Evolutionary conservation across 2,797 vertebrate genomes (phyloP).

Genomic region (Phalloptychus januarius): DNA sequence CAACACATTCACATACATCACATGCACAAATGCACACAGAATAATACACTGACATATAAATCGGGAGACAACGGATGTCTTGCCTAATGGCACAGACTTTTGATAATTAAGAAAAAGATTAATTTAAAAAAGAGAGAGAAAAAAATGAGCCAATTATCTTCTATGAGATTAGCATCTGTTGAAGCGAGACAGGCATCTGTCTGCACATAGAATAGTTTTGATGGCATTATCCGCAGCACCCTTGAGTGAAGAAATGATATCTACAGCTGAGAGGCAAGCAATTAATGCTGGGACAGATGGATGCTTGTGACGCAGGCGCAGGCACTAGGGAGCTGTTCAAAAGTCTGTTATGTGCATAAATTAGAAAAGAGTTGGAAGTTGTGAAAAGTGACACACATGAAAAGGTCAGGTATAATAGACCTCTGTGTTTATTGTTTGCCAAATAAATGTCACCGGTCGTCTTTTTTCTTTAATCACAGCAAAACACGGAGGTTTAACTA

Average conservation of each 20-base stretch:
- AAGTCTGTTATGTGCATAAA: conserved; percentile 1
- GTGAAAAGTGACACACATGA: neutral
- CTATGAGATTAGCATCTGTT: conserved; percentile 31
- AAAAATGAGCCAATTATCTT: conserved; percentile 32
- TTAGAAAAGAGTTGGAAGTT: neutral
- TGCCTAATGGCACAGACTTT: neutral
- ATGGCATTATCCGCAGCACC: conserved; percentile 66
- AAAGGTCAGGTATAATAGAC: conserved; percentile 58
- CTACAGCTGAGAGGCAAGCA: conserved; percentile 47
- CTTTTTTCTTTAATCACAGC: conserved; percentile 24
- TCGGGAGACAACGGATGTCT: neutral
- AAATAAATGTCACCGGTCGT: conserved; percentile 56
- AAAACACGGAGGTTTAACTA: conserved; percentile 38
- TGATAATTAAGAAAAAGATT: conserved; percentile 1
- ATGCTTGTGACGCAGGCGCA: conserved; percentile 40
- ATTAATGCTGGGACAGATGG: conserved; percentile 69
- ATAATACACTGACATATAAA: neutral
- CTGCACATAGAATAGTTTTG: conserved; percentile 49
- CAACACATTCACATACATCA: neutral
- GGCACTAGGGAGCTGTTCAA: conserved; percentile 32
- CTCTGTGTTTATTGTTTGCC: conserved; percentile 52
- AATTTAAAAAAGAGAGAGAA: neutral
- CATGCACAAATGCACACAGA: neutral
- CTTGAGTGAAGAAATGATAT: conserved; percentile 62
- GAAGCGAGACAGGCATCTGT: conserved; percentile 56